Evolutionary conservation across 2,797 vertebrate genomes (phyloP), one percentile per base, ranked within the genome.

Genomic region (Etheostoma nigrum): DNA sequence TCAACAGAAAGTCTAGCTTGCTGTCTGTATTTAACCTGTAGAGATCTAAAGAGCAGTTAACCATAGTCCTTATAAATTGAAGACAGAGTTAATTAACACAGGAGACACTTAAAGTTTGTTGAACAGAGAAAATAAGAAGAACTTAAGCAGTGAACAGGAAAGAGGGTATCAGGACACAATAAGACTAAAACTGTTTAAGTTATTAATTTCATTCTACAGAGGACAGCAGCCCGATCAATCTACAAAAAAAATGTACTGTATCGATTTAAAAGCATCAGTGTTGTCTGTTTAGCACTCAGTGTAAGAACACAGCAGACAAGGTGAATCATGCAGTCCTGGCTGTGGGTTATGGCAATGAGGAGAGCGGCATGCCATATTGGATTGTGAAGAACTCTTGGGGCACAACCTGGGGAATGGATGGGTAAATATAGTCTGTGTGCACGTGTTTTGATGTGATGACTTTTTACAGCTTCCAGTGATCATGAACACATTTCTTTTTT

Each of bases 321-420:
- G 96, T 98, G 74, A 98, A 98, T 91, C 97, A 98, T 0, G 97
- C 96, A 0, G 97, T 97, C 15, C 94, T 97, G 16, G 97, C 97
- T 0, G 96, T 97, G 52, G 97, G 97, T 13, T 98, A 97, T 0
- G 95, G 94, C 0, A 4, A 33, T 1, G 87, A 95, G 12, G 72
- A 96, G 27, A 84, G 88, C 0, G 90, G 94, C 2, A 79, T n/a
- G 5, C 95, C 92, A 0, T 95, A 96, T 82, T 98, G 97, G 97
- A 97, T 97, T 0, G 97, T 97, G 78, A 98, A 98, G 83, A 98
- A 97, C 90, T 97, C 97, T 10, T 97, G 96, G 97, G 95, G 97
- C 27, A 4, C 79, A 0, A 0, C 0, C 0, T 98, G 97, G 97
- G 97, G 96, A 71, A 89, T 94, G 61, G 64, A 97, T 0, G 96